Evolutionary conservation across 2,797 vertebrate species (phyloP), one percentile per base, ranked within the genome.

Genomic region (Enteromius afrohamiltoni): DNA sequence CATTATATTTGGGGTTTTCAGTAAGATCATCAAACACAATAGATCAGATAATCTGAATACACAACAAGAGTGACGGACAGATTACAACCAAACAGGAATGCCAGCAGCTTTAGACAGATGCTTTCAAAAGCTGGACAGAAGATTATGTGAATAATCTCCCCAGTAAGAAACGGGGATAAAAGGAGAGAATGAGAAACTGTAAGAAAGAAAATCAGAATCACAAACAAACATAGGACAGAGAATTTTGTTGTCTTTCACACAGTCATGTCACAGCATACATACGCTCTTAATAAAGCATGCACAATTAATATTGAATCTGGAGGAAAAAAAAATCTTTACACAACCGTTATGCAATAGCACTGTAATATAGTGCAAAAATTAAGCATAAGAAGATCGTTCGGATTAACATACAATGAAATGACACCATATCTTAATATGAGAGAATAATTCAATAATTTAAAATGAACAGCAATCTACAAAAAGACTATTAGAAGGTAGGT

Each of bases 111-210:
- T 79, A 79, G 81, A 80, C 84, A 86, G 85, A 85, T 92, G 93
- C 85, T 93, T 90, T 92, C 83, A 87, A 89, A 90, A 90, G 80
- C 86, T 87, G 83, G 71, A 87, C 86, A 85, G 88, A 86, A 92
- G 93, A 93, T 94, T 94, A 94, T 87, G 86, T 85, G 75, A 85
- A 88, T 93, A 93, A 95, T 94, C 93, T 93, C 89, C 45, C 23
- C 34, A 73, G 73, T 68, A 67, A 53, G 42, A 79, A 67, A 42
- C 34, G 9, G 51, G 55, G 31, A 60, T 70, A 23, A 67, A 69
- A 17, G 49, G 68, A 79, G 47, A 67, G 51, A 76, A 68, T 75
- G 47, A 81, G 37, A 74, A 81, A 79, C 2, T 14, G 6, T 23
- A 26, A 40, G 45, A 42, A 73, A 83, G 47, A 78, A 47, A 45